A percentile compares a stretch with the other conserved stretches of the same genome.
These are phyloP conservation scores for Syngnathoides biaculeatus DNA, from an alignment of 2,113 vertebrate species.

Conservation along the genomic window DNA sequence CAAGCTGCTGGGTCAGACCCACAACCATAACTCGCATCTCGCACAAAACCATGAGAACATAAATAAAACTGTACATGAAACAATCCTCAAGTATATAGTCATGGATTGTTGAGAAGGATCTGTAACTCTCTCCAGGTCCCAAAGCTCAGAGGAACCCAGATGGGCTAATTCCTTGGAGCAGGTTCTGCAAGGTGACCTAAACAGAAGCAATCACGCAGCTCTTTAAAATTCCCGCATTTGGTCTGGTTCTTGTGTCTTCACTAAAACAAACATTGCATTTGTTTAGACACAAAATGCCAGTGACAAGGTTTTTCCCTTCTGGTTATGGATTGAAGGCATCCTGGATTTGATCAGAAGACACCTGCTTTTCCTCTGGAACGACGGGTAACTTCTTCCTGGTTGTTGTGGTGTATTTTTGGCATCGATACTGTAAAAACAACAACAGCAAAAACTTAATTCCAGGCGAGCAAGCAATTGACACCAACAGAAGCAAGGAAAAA, in stretches of 20 bases:
- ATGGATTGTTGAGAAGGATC: neutral
- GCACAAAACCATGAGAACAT: neutral
- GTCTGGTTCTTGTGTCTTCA: neutral
- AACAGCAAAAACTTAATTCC: neutral
- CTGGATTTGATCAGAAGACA: conserved; percentile 95
- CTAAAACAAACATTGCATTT: neutral
- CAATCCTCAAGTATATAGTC: neutral
- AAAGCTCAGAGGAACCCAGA: conserved; percentile 75
- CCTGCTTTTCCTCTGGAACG: conserved; percentile 92
- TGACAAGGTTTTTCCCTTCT: conserved; percentile 82
- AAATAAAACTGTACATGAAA: neutral
- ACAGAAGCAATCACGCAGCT: neutral
- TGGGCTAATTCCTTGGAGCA: conserved; percentile 88
- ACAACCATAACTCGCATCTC: neutral
- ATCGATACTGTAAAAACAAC: neutral
- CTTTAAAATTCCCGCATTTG: neutral
- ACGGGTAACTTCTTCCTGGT: conserved; percentile 75
- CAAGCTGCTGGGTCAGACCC: conserved; percentile 80
- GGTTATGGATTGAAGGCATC: conserved; percentile 96
- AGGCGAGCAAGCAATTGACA: neutral
- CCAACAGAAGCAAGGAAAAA: no score
- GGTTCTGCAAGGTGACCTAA: conserved; percentile 92
- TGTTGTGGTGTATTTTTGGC: neutral
- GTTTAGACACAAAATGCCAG: conserved; percentile 77
- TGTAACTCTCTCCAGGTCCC: conserved; percentile 68